phyloP scores from a whole-genome alignment of 2,888 invertebrate genomes.

The Rhopalosiphum nymphaeae region DNA sequence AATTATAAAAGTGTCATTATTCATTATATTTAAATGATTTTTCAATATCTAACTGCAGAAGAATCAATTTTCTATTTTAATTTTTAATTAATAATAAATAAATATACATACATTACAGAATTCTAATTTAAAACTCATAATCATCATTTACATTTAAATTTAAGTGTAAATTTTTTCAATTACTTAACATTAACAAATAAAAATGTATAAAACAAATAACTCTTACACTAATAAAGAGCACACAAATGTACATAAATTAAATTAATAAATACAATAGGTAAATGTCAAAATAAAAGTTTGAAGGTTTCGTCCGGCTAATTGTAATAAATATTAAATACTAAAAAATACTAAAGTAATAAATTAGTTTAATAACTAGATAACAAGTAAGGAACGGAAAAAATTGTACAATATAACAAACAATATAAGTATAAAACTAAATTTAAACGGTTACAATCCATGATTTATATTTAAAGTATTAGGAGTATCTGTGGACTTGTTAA shows the following conservation, averaged over 20 bases:
- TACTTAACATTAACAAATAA: background rate
- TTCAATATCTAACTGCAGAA: background rate
- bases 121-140: background rate
- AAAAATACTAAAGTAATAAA: background rate
- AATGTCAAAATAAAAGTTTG: background rate
- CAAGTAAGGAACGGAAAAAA: background rate
- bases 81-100: background rate
- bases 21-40: background rate
- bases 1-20: background rate
- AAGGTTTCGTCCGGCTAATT: background rate
- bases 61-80: background rate
- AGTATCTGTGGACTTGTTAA: background rate
- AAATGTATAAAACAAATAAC: background rate
- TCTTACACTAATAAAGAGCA: background rate
- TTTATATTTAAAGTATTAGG: background rate
- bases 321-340: background rate
- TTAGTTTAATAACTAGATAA: background rate
- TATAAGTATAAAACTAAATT: background rate
- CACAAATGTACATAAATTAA: background rate
- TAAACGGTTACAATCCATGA: too few species aligned
- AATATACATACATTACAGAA: background rate
- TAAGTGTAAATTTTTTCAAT: background rate
- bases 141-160: background rate
- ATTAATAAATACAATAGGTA: background rate
- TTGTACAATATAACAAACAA: background rate